Percentiles rank a stretch among this genome's conserved stretches.
Evolutionary conservation across 2,888 invertebrate genomes (phyloP).

Genomic region (Eilema sororculum): DNA sequence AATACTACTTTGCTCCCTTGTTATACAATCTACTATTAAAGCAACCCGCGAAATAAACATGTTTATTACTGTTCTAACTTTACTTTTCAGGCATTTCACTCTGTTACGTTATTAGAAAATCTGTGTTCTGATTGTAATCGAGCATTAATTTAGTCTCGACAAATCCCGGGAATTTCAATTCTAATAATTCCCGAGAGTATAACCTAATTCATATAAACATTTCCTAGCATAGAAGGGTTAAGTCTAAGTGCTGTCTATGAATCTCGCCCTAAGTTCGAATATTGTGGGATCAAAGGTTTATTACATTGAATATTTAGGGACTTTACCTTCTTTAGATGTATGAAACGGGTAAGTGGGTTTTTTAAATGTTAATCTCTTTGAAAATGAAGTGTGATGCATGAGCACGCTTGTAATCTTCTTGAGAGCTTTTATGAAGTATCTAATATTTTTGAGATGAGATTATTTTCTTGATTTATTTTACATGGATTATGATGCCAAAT

Average conservation of each 20-base stretch:
- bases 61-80: too few species aligned
- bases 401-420: slow-evolving; percentile 19
- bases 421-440: slow-evolving; percentile 9
- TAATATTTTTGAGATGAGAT: slow-evolving; percentile 2
- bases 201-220: neutral
- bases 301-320: slow-evolving; percentile 18
- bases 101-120: too few species aligned
- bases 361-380: slow-evolving; percentile 5
- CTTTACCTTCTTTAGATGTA: slow-evolving; percentile 11
- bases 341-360: neutral
- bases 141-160: neutral
- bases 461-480: neutral
- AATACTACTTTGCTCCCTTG: too few species aligned
- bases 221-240: neutral
- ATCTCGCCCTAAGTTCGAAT: slow-evolving; percentile 16
- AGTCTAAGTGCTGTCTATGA: neutral
- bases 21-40: too few species aligned
- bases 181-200: neutral
- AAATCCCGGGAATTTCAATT: neutral
- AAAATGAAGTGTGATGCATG: slow-evolving; percentile 9
- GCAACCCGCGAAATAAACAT: too few species aligned
- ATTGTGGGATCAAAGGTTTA: slow-evolving; percentile 18
- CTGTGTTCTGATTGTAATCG: neutral
- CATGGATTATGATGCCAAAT: neutral
- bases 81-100: too few species aligned